Percentiles rank a stretch among this genome's conserved stretches.
Evolutionary conservation across 2,797 vertebrate genomes (phyloP).

Genomic region (Microcaecilia unicolor): DNA sequence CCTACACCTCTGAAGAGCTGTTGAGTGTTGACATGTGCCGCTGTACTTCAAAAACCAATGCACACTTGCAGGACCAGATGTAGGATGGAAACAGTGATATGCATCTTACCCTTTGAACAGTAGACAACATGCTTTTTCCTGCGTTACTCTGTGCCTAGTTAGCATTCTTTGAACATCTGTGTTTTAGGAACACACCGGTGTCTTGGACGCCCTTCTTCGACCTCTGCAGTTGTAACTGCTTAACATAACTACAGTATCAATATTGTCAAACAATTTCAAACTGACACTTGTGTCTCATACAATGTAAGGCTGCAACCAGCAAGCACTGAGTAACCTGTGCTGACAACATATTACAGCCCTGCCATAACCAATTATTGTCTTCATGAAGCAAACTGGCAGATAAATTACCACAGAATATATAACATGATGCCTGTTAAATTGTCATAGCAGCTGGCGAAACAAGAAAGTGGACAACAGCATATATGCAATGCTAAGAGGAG

Average conservation of each 20-base stretch:
- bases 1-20: too few relatives aligned
- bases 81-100: too few relatives aligned
- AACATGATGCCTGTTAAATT: slow-evolving; percentile 38
- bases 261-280: slow-evolving; percentile 43
- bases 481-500: too few relatives aligned
- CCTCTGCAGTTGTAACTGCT: slow-evolving; percentile 38
- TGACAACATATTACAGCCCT: slow-evolving; percentile 65
- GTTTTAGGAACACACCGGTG: slow-evolving; percentile 4
- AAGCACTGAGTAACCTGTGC: slow-evolving; percentile 46
- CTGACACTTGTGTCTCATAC: slow-evolving; percentile 37
- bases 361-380: slow-evolving; percentile 59
- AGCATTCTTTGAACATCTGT: slow-evolving; percentile 13
- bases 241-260: slow-evolving; percentile 28
- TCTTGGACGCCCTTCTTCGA: slow-evolving; percentile 23
- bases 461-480: too few relatives aligned
- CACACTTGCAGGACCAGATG: too few relatives aligned
- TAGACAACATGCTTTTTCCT: slow-evolving; percentile 4
- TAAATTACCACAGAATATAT: slow-evolving; percentile 32
- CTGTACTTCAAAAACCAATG: too few relatives aligned
- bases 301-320: slow-evolving; percentile 43
- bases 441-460: slow-evolving; percentile 35
- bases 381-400: slow-evolving; percentile 35
- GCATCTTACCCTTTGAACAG: too few relatives aligned
- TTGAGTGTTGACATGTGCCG: too few relatives aligned
- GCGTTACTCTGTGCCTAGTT: slow-evolving; percentile 21